A percentile compares a stretch with the other conserved stretches of the same genome.
phyloP scores from a whole-genome alignment of 2,797 vertebrate genomes.

The Typhlichthys subterraneus region DNA sequence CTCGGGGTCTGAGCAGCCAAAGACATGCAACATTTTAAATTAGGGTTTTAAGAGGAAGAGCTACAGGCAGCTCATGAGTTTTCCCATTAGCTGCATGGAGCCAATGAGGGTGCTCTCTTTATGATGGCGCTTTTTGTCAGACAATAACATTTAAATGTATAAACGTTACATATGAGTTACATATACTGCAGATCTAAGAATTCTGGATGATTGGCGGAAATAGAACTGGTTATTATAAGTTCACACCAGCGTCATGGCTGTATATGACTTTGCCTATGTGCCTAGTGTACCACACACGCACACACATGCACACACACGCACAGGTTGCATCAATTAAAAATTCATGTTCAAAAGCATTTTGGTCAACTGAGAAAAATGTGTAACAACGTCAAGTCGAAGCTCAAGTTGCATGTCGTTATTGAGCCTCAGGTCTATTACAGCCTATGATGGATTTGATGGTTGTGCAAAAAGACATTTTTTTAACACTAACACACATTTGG shows the following conservation, averaged over 20 bases:
- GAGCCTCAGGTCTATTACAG: conserved; percentile 15
- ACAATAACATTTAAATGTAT: neutral
- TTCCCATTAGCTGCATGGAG: no score
- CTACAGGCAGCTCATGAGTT: no score
- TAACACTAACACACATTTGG: no score
- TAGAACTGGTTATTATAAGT: no score
- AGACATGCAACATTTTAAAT: neutral
- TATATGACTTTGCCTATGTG: no score
- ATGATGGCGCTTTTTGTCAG: no score
- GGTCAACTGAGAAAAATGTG: neutral
- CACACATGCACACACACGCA: no score
- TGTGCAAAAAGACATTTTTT: neutral
- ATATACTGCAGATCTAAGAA: neutral
- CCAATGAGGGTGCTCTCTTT: no score
- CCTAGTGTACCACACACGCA: no score
- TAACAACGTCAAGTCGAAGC: neutral
- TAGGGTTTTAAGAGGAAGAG: no score
- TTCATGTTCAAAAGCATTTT: conserved; percentile 2
- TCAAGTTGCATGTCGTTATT: conserved; percentile 23
- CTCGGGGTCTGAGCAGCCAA: neutral
- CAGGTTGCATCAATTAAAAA: conserved; percentile 8
- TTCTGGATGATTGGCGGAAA: neutral
- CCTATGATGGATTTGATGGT: neutral
- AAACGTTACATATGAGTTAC: neutral
- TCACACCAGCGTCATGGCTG: no score